A percentile compares a stretch with the other conserved stretches of the same genome.
phyloP scores from a whole-genome alignment of 2,888 invertebrate genomes.

The Pogonocherus hispidulus region DNA sequence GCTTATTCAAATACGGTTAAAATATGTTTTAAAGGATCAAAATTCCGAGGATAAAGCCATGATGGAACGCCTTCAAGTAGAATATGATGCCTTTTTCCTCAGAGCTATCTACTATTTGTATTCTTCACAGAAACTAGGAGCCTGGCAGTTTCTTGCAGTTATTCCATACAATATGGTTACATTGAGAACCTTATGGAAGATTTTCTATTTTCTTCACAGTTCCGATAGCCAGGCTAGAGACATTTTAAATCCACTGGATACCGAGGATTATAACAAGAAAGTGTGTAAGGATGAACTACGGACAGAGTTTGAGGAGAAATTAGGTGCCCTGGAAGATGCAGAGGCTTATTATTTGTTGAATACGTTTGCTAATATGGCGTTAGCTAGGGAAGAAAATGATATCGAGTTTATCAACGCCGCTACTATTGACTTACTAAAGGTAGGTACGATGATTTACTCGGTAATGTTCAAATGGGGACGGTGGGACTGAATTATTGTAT shows the following conservation, averaged over 20 bases:
- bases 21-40: conserved; percentile 57
- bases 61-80: conserved; percentile 75
- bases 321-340: conserved; percentile 76
- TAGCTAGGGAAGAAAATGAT: conserved; percentile 74
- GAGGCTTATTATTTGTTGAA: conserved; percentile 85
- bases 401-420: conserved; percentile 77
- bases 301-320: conserved; percentile 75
- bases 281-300: conserved; percentile 69
- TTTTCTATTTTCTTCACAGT: conserved; percentile 76
- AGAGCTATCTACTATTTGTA: conserved; percentile 79
- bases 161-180: conserved; percentile 78
- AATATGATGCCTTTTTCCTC: conserved; percentile 81
- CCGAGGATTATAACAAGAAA: conserved; percentile 68
- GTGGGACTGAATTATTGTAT: too few species aligned
- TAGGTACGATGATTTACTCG: conserved; percentile 64
- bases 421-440: conserved; percentile 79
- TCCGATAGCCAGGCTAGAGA: conserved; percentile 69
- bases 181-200: conserved; percentile 74
- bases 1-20: too few species aligned
- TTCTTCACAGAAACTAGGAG: conserved; percentile 79
- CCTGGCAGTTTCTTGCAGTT: conserved; percentile 86
- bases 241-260: conserved; percentile 58
- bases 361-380: conserved; percentile 85
- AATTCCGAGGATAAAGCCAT: conserved; percentile 68
- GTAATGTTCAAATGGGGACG: too few species aligned